Evolutionary conservation across 2,888 invertebrate genomes (phyloP).

Genomic region (Phorcus lineatus): DNA sequence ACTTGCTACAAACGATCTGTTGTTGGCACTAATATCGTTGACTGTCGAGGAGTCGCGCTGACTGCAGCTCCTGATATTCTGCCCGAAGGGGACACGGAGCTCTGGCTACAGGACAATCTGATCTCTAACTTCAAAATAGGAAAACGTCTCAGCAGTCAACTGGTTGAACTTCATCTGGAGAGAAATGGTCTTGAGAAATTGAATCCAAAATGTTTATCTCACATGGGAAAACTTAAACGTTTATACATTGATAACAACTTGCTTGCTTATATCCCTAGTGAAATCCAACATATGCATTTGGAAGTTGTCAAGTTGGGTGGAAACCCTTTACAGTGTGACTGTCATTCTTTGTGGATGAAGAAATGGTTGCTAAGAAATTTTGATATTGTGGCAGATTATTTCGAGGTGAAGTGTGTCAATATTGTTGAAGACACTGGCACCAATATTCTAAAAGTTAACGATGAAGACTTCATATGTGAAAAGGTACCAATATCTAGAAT

Average conservation of each 20-base stretch:
- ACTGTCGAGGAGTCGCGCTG: conserved; percentile 18
- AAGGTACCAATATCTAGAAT: conserved; percentile 1
- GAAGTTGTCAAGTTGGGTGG: conserved; percentile 18
- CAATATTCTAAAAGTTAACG: conserved; percentile 19
- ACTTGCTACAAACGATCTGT: conserved; percentile 6
- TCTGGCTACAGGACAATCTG: conserved; percentile 35
- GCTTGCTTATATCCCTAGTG: conserved; percentile 19
- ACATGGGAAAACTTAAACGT: background rate
- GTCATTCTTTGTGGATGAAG: conserved; percentile 37
- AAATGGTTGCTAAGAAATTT: conserved; percentile 27
- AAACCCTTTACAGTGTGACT: conserved; percentile 38
- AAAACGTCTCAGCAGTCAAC: background rate
- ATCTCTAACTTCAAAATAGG: conserved; percentile 10
- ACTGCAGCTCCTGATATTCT: conserved; percentile 15
- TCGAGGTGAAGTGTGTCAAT: conserved; percentile 31
- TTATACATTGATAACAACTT: conserved; percentile 33
- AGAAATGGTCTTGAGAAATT: conserved; percentile 22
- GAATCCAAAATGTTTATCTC: background rate
- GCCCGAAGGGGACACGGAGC: conserved; percentile 13
- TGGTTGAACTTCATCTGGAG: background rate
- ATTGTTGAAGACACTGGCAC: conserved; percentile 26
- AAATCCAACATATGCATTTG: conserved; percentile 8
- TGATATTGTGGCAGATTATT: conserved; percentile 21
- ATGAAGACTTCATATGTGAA: conserved; percentile 34
- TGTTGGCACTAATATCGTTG: background rate